Conservation (phyloP, 2,797 vertebrate species). For the Falco concolor region DNA sequence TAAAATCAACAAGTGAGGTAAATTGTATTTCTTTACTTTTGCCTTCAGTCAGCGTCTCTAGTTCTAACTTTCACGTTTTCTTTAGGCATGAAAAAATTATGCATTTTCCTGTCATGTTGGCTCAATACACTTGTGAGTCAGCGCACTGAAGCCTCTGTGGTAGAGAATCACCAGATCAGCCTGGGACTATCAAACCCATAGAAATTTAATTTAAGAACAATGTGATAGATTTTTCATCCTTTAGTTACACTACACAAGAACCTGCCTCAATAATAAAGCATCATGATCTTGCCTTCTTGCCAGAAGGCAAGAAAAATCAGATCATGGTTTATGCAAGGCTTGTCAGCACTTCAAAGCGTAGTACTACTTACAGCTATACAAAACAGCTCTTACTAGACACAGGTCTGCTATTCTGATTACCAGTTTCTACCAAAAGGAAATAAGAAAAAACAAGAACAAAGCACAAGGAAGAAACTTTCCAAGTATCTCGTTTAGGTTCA, state of each 20-base stretch:
- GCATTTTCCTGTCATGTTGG: conserved; percentile 17
- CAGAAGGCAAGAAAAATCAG: background rate
- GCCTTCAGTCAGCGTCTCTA: background rate
- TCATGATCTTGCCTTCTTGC: background rate
- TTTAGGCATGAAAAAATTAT: conserved; percentile 16
- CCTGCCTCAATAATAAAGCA: background rate
- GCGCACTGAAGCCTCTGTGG: background rate
- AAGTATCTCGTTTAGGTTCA: background rate
- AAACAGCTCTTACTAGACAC: background rate
- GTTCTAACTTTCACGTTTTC: conserved; percentile 34
- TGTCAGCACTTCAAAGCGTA: background rate
- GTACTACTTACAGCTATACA: background rate
- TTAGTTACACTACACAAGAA: background rate
- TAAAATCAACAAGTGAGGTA: conserved; percentile 17
- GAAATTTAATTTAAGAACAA: conserved; percentile 32
- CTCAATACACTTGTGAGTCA: conserved; percentile 7
- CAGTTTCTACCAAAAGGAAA: background rate
- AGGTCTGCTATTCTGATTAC: background rate
- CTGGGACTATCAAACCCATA: background rate
- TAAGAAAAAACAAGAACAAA: background rate
- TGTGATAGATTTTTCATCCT: background rate
- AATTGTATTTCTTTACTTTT: conserved; percentile 52
- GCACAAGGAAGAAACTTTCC: background rate
- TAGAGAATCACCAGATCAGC: background rate
- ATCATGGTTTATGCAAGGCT: background rate